Evolutionary conservation across 1,140 invertebrate species (phyloP).

Genomic region (Calosoma granatense): DNA sequence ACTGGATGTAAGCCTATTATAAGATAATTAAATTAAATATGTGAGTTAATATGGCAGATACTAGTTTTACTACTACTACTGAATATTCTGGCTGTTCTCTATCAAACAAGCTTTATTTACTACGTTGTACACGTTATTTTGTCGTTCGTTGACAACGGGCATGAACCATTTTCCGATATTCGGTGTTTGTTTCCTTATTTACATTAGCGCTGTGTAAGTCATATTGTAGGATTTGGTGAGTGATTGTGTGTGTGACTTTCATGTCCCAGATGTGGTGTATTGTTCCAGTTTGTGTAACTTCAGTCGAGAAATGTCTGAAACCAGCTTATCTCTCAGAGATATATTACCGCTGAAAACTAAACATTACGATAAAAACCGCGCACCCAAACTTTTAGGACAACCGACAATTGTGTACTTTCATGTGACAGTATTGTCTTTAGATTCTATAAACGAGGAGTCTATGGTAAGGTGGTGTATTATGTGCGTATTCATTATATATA

Average conservation of each 20-base stretch:
- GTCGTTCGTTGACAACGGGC: too few species aligned
- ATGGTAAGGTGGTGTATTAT: slow-evolving; percentile 55
- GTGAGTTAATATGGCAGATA: background rate
- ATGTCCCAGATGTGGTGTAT: too few species aligned
- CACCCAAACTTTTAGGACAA: slow-evolving; percentile 73
- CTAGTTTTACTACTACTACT: too few species aligned
- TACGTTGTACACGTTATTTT: too few species aligned
- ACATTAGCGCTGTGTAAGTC: too few species aligned
- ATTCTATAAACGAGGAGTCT: slow-evolving; percentile 86
- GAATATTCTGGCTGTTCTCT: too few species aligned
- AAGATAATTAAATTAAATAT: background rate
- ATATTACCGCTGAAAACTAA: slow-evolving; percentile 75
- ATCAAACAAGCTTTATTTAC: too few species aligned
- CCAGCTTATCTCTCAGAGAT: slow-evolving; percentile 63
- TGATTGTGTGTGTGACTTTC: too few species aligned
- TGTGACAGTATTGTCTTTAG: slow-evolving; percentile 75
- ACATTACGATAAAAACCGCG: slow-evolving; percentile 81
- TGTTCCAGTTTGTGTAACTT: background rate
- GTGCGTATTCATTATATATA: slow-evolving; percentile 9
- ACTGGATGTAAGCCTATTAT: background rate
- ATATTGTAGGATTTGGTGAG: too few species aligned
- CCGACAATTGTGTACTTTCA: slow-evolving; percentile 82
- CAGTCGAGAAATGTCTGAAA: slow-evolving; percentile 31
- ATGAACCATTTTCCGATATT: too few species aligned
- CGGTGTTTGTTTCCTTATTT: too few species aligned